These are phyloP conservation scores for Hystrix brachyura DNA, from an alignment of 2,113 vertebrate genomes.

Conservation along the genomic window DNA sequence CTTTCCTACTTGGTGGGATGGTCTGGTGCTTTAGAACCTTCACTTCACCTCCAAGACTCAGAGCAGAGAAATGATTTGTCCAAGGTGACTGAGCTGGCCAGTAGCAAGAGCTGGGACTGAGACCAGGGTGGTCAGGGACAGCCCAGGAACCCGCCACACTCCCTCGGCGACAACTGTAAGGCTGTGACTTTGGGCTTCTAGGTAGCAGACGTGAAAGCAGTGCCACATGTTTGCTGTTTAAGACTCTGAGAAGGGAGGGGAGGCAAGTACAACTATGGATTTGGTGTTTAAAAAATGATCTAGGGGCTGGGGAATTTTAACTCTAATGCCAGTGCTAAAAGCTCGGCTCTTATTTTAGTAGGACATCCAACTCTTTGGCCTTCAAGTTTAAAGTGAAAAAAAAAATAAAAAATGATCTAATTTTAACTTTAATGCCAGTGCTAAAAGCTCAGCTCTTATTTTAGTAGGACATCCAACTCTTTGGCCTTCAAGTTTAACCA, in stretches of 20 bases:
- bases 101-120: neutral
- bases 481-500: neutral
- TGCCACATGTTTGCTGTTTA: neutral
- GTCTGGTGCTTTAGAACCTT: neutral
- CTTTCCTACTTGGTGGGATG: neutral
- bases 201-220: neutral
- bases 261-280: neutral
- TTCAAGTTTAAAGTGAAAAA: slow-evolving; percentile 4
- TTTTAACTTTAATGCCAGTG: slow-evolving; percentile 34
- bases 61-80: neutral
- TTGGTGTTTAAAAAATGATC: slow-evolving; percentile 45
- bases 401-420: slow-evolving; percentile 22
- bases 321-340: neutral
- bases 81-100: neutral
- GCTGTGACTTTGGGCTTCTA: neutral
- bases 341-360: neutral
- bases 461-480: neutral
- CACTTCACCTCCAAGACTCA: neutral
- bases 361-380: neutral
- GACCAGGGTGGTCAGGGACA: neutral
- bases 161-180: neutral
- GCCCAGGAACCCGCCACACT: neutral
- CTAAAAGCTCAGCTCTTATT: neutral
- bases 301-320: too few relatives aligned
- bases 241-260: slow-evolving; percentile 1